Evolutionary conservation across 2,113 vertebrate species (phyloP).

Genomic region (Notechis scutatus): DNA sequence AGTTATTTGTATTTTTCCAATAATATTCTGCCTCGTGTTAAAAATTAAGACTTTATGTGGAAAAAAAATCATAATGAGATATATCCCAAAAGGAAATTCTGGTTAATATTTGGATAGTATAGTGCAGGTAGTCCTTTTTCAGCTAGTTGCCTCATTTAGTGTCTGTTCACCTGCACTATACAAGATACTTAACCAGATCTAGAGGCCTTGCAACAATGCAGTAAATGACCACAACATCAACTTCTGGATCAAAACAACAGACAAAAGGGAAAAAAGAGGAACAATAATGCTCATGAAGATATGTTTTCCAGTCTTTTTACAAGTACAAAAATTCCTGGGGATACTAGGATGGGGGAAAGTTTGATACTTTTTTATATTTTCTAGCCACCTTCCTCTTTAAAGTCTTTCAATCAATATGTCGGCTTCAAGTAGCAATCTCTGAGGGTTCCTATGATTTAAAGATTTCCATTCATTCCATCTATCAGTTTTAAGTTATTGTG

Average conservation of each 20-base stretch:
- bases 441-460: not conserved
- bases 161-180: not conserved
- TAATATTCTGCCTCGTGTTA: not conserved
- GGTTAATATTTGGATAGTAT: not conserved
- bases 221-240: not conserved
- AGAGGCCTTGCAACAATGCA: not conserved
- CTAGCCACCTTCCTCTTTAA: not conserved
- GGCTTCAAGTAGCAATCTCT: conserved; percentile 18
- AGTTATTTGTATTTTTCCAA: not conserved
- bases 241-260: not conserved
- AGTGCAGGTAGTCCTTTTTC: not conserved
- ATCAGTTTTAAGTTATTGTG: not conserved
- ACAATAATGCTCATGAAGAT: not conserved
- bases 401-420: accelerated
- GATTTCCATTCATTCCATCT: conserved; percentile 13
- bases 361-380: not conserved
- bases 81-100: not conserved
- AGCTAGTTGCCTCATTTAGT: not conserved
- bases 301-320: not conserved
- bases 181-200: not conserved
- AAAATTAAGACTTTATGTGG: not conserved
- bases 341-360: not conserved
- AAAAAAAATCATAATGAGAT: not conserved
- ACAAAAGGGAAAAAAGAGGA: not conserved
- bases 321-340: not conserved